Base-by-base conservation (phyloP, 1,140 invertebrate genomes). In the Sitobion miscanthi region DNA sequence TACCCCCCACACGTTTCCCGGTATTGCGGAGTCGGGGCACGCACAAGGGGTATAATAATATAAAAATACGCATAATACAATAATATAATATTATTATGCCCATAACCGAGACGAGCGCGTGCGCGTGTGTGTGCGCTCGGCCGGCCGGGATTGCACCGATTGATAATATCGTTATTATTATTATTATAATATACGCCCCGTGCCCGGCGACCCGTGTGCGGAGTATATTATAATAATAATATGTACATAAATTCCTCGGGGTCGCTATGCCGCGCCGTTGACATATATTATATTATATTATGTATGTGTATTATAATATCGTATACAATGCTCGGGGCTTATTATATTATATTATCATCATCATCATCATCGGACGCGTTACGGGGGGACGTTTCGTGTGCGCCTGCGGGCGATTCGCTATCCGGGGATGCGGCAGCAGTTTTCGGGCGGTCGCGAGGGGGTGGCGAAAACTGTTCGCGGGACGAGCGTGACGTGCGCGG, bases 1-100 rank as follows among this genome's bases (percentile, higher is more conserved):
- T 77, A 77, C 62, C 62, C 62, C 62, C 62, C 62, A 77, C 62
- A 77, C 62, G 62, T 77, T 77, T 77, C 62, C 62, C 62, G 62
- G 62, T 77, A 77, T 77, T 20, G 62, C 62, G 23, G n/a, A 77
- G 62, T 77, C 17, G 42, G 42, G 42, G 54, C 23, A 47, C 89
- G 11, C 69, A 82, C 77, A 21, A 17, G n/a, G 20, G 38, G 11
- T 30, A 69, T 30, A 69, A 54, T 54, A 54, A 62, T 30, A 62
- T 69, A 23, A 77, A 30, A n/a, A 77, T n/a, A 6, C 8, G 30
- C 14, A 4, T 69, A 69, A 9, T 62, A 62, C 25, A 54, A 54
- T 8, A n/a, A 17, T 49, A 49, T 49, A 49, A 52, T 52, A 52
- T 17, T 52, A 52, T 17, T 30, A 17, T n/a, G 14, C 30, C 62